These are phyloP conservation scores for Phylloscopus trochiloides DNA, from an alignment of 2,113 vertebrate genomes.

Conservation along the genomic window DNA sequence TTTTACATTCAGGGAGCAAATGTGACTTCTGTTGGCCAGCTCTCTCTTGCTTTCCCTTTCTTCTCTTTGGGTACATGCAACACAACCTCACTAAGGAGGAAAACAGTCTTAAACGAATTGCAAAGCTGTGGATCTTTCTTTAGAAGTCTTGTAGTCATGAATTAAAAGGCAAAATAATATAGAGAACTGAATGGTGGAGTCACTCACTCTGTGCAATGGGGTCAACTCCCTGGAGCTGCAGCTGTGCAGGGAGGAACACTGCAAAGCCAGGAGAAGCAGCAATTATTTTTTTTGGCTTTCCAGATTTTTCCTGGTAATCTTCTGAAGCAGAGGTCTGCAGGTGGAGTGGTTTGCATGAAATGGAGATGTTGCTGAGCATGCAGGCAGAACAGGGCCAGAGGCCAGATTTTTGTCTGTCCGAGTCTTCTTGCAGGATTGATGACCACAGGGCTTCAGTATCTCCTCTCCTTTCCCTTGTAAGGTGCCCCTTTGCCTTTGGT, in stretches of 20 bases:
- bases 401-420: background rate
- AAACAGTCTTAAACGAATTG: background rate
- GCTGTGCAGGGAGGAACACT: background rate
- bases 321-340: background rate
- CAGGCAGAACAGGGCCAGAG: background rate
- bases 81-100: background rate
- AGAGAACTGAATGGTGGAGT: background rate
- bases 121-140: background rate
- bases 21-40: background rate
- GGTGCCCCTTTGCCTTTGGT: background rate
- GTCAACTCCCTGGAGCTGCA: background rate
- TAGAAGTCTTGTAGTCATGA: background rate
- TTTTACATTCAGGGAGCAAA: conserved; percentile 22
- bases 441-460: rapidly evolving
- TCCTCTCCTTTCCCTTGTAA: rapidly evolving
- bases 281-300: background rate
- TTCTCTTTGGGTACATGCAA: background rate
- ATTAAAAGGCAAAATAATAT: background rate
- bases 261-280: background rate
- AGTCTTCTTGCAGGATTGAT: background rate
- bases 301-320: background rate
- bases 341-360: background rate
- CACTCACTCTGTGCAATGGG: background rate
- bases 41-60: background rate
- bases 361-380: background rate